Evolutionary conservation across 2,888 invertebrate species (phyloP).

Genomic region (Lacanobia oleracea): DNA sequence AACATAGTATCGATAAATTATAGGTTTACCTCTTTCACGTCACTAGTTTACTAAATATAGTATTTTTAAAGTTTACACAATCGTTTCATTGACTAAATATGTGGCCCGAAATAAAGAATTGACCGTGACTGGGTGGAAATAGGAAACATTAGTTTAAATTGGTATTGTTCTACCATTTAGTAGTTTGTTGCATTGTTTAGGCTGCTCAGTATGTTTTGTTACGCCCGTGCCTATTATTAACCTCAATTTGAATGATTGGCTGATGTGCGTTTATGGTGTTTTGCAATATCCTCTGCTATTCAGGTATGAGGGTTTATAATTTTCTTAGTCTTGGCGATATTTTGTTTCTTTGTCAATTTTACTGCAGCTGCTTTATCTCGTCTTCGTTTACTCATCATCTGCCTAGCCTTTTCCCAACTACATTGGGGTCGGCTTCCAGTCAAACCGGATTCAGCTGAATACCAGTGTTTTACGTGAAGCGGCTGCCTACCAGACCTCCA

Average conservation of each 20-base stretch:
- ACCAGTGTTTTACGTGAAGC: too few species aligned
- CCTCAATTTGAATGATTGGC: slow-evolving; percentile 42
- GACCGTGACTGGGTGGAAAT: slow-evolving; percentile 74
- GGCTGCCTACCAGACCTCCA: too few species aligned
- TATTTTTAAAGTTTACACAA: slow-evolving; percentile 74
- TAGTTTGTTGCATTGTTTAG: slow-evolving; percentile 56
- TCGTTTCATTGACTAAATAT: slow-evolving; percentile 76
- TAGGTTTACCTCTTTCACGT: slow-evolving; percentile 43
- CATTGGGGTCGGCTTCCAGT: too few species aligned
- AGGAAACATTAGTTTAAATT: slow-evolving; percentile 61
- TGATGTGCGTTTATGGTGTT: slow-evolving; percentile 26
- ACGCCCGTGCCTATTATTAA: slow-evolving; percentile 41
- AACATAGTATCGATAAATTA: slow-evolving; percentile 47
- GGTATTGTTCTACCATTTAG: slow-evolving; percentile 51
- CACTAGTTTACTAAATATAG: slow-evolving; percentile 78
- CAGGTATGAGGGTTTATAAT: not conserved
- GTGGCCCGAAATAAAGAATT: slow-evolving; percentile 72
- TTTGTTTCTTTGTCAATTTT: not conserved
- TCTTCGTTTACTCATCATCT: too few species aligned
- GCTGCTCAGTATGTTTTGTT: slow-evolving; percentile 25
- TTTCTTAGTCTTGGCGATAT: not conserved
- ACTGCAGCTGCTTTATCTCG: too few species aligned
- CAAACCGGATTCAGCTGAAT: too few species aligned
- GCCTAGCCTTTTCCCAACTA: too few species aligned
- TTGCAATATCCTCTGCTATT: not conserved